phyloP scores from a whole-genome alignment of 2,888 invertebrate species.

The Ophonus ardosiacus region DNA sequence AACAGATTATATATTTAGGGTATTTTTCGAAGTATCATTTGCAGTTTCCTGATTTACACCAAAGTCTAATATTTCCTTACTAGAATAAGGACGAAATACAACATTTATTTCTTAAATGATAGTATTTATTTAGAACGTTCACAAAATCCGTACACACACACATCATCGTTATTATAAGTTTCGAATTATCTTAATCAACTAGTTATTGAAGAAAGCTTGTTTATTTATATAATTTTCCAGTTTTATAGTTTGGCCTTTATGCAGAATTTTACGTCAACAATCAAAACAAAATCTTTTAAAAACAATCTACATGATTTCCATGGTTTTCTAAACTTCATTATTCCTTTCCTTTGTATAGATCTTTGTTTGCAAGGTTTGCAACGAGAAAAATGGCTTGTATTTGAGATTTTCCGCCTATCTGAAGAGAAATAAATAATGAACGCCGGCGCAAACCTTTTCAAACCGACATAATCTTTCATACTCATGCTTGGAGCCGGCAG shows the following conservation, averaged over 20 bases:
- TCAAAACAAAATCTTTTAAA: constrained; percentile 7
- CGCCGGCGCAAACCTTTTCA: background rate
- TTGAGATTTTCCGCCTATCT: background rate
- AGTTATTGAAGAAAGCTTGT: background rate
- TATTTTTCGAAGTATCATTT: no score
- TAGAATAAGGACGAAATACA: no score
- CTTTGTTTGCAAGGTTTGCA: background rate
- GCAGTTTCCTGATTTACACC: no score
- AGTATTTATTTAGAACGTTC: no score
- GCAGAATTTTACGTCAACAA: constrained; percentile 8
- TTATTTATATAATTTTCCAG: constrained; percentile 14
- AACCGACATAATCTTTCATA: constrained; percentile 25
- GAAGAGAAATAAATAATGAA: background rate
- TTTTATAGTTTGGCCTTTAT: background rate
- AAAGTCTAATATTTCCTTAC: no score
- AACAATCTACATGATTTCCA: no score
- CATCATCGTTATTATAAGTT: no score
- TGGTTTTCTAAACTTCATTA: no score
- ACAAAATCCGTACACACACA: no score
- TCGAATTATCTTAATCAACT: background rate
- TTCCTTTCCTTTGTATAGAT: no score
- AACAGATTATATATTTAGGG: no score
- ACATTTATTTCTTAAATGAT: no score
- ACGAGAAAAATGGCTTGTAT: background rate
- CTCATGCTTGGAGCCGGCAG: constrained; percentile 50